Conservation (phyloP, 1,140 invertebrate species). For the Trachymyrmex septentrionalis region DNA sequence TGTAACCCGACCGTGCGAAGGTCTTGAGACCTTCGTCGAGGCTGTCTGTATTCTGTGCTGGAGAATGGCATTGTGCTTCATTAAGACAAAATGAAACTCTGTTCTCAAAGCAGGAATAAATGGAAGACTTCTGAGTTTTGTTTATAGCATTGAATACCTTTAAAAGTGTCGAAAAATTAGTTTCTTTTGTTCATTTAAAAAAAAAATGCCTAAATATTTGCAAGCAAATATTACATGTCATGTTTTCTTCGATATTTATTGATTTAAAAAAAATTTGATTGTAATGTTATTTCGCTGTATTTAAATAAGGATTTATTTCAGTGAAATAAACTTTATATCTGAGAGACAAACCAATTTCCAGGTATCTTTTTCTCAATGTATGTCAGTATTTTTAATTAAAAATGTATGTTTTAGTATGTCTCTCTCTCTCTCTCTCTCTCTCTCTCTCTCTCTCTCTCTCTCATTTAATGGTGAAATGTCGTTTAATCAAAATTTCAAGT, state of each 20-base stretch:
- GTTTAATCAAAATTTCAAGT: not conserved
- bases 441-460: too few species aligned
- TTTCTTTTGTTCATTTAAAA: too few species aligned
- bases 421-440: too few species aligned
- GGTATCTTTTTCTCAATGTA: too few species aligned
- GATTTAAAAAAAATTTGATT: too few species aligned
- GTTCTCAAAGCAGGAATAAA: not conserved
- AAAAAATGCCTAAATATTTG: too few species aligned
- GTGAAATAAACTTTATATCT: too few species aligned
- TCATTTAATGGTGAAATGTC: not conserved
- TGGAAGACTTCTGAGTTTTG: not conserved
- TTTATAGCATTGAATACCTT: not conserved
- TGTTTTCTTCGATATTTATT: too few species aligned
- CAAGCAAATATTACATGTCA: too few species aligned
- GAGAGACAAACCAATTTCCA: too few species aligned
- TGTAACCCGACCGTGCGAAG: slow-evolving; percentile 19
- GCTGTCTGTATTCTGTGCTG: not conserved
- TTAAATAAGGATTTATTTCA: too few species aligned
- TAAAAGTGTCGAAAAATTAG: not conserved
- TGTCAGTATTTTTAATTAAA: not conserved
- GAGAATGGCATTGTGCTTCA: slow-evolving; percentile 25
- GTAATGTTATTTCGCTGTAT: too few species aligned
- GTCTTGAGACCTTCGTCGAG: slow-evolving; percentile 42
- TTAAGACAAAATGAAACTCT: slow-evolving; percentile 13
- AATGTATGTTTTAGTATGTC: not conserved